Evolutionary conservation across 2,113 vertebrate species (phyloP).

Genomic region (Epinephelus fuscoguttatus): DNA sequence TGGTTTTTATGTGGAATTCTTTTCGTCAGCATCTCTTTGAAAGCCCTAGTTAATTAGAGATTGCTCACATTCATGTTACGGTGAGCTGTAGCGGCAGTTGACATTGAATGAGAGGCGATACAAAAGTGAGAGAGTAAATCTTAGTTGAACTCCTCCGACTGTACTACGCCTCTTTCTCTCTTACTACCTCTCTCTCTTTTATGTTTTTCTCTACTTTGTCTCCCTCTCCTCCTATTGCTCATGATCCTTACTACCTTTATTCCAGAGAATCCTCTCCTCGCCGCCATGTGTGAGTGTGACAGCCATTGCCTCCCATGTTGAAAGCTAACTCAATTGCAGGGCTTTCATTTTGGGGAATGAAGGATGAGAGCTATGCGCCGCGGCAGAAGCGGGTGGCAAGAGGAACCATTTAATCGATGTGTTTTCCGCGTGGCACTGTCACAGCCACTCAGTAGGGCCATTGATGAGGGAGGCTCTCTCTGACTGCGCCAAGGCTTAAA

Average conservation of each 20-base stretch:
- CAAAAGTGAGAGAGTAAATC: conserved; percentile 37
- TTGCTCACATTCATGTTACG: neutral
- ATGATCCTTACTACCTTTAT: conserved; percentile 53
- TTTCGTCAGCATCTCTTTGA: neutral
- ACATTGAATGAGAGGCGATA: conserved; percentile 51
- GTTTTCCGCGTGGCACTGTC: conserved; percentile 73
- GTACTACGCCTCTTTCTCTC: conserved; percentile 11
- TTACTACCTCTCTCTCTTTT: neutral
- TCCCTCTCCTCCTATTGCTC: conserved; percentile 36
- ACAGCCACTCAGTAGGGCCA: conserved; percentile 70
- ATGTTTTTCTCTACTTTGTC: conserved; percentile 4
- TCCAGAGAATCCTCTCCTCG: conserved; percentile 39
- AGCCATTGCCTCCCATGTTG: conserved; percentile 53
- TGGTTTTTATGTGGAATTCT: conserved; percentile 17
- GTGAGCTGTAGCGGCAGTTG: conserved; percentile 17
- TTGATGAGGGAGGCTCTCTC: conserved; percentile 73
- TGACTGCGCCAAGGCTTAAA: conserved; percentile 75
- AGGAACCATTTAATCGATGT: conserved; percentile 76
- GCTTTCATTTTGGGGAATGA: conserved; percentile 72
- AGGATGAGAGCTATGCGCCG: conserved; percentile 54
- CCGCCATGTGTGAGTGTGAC: conserved; percentile 45
- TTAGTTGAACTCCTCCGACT: conserved; percentile 27
- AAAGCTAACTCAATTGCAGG: conserved; percentile 65
- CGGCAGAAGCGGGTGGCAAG: conserved; percentile 50
- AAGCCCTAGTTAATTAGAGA: conserved; percentile 18